Conservation (phyloP, 2,113 vertebrate genomes). For the Psilopogon haemacephalus region DNA sequence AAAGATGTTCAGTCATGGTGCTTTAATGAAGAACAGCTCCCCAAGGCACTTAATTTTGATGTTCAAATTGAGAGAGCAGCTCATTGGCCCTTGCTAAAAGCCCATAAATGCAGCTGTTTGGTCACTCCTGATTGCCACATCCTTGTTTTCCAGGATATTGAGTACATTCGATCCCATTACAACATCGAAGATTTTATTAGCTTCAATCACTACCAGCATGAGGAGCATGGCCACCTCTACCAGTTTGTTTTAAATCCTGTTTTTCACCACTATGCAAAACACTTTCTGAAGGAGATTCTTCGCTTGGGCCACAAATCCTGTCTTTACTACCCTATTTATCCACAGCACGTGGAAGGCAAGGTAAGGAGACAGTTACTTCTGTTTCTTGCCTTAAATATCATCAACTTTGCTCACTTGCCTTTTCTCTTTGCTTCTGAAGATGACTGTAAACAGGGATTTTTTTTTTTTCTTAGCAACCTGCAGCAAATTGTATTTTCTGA, state of each 20-base stretch:
- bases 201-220: constrained; percentile 78
- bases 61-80: neutral
- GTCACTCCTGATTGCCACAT: neutral
- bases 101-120: neutral
- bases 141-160: constrained; percentile 79
- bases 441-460: neutral
- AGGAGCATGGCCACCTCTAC: constrained; percentile 85
- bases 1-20: neutral
- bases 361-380: constrained; percentile 60
- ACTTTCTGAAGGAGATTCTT: constrained; percentile 89
- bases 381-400: neutral
- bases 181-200: constrained; percentile 91
- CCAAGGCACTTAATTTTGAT: neutral
- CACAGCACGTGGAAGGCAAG: constrained; percentile 63
- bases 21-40: neutral
- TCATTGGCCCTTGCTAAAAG: neutral
- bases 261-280: constrained; percentile 79
- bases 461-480: neutral
- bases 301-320: constrained; percentile 84
- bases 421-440: neutral
- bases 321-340: constrained; percentile 85
- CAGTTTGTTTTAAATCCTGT: constrained; percentile 82
- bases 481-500: neutral
- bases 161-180: constrained; percentile 87
- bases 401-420: neutral